Evolutionary conservation across 2,888 invertebrate genomes (phyloP), one percentile per base, ranked within the genome.

Genomic region (Hirtodrosophila duncani): DNA sequence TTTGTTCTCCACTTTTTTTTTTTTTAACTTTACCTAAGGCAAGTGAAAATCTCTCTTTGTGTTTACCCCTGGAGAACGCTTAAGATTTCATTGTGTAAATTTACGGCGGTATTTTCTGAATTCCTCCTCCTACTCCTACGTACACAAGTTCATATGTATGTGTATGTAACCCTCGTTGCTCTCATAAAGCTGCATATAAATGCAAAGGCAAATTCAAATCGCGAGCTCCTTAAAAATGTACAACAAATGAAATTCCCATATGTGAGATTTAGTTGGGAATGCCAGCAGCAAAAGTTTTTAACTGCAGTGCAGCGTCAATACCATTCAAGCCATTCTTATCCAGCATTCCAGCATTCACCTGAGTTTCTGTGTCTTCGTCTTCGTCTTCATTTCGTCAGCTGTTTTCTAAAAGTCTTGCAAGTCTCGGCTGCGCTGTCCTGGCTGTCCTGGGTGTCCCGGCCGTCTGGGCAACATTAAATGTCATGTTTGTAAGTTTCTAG

Each of bases 51-150:
- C 75, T 67, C 43, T 41, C 44, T 52, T 45, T n/a, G 42, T 61
- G 63, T 56, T 56, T 13, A 53, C 64, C 79, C 63, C 77, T 39
- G 51, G 79, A 80, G 79, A 81, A 53, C 72, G 69, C 79, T 79
- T 79, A 80, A 77, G 77, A 72, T 81, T 78, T 77, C 75, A 80
- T 78, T 72, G 78, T 77, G 74, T 63, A 67, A 77, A 77, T 80
- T 78, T 80, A 80, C 70, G 63, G 62, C 62, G 53, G 55, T 62
- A 26, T 34, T 42, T 52, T 33, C 68, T 50, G 58, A 60, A 53
- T 61, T 52, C 48, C 33, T 43, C 49, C 23, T 8, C 16, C 16
- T 43, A 14, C 5, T 37, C 24, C 13, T n/a, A 17, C 29, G 23
- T 1, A 18, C n/a, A 30, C 11, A 33, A 11, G 26, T n/a, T n/a